Conservation (phyloP, 2,888 invertebrate species). For the Sipunculus nudus region DNA sequence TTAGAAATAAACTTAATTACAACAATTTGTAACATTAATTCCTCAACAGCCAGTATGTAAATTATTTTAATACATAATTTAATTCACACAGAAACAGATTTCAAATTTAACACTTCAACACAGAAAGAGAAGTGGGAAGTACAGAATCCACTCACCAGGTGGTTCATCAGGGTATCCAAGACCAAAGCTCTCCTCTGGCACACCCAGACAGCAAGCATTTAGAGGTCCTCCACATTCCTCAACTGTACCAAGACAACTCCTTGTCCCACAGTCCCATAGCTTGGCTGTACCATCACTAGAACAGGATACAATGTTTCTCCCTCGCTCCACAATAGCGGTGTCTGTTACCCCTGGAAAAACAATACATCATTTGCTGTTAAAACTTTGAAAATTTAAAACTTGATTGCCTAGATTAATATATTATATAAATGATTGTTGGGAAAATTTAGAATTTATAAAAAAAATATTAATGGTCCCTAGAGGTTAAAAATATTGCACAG, state of each 20-base stretch:
- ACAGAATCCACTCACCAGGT: slow-evolving; percentile 55
- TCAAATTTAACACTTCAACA: too few species aligned
- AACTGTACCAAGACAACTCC: slow-evolving; percentile 70
- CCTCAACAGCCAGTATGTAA: too few species aligned
- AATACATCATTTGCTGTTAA: not conserved
- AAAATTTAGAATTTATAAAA: too few species aligned
- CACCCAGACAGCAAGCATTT: slow-evolving; percentile 72
- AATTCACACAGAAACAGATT: too few species aligned
- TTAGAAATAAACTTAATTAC: too few species aligned
- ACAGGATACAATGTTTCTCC: slow-evolving; percentile 76
- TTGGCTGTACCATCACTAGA: slow-evolving; percentile 78
- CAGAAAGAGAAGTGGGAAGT: too few species aligned
- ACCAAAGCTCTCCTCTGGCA: slow-evolving; percentile 59
- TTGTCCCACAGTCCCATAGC: slow-evolving; percentile 77
- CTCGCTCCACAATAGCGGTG: slow-evolving; percentile 74
- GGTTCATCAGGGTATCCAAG: slow-evolving; percentile 53
- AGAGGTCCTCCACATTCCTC: slow-evolving; percentile 70
- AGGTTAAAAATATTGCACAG: too few species aligned
- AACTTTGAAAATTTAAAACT: not conserved
- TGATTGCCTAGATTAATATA: not conserved
- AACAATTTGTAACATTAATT: too few species aligned
- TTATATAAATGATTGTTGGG: too few species aligned
- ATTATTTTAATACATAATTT: too few species aligned
- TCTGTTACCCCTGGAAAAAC: slow-evolving; percentile 71
- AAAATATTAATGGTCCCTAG: too few species aligned